Percentiles rank a stretch among this genome's conserved stretches.
Conservation (phyloP, 2,888 invertebrate species). For the Acrocyrtus sp. region DNA sequence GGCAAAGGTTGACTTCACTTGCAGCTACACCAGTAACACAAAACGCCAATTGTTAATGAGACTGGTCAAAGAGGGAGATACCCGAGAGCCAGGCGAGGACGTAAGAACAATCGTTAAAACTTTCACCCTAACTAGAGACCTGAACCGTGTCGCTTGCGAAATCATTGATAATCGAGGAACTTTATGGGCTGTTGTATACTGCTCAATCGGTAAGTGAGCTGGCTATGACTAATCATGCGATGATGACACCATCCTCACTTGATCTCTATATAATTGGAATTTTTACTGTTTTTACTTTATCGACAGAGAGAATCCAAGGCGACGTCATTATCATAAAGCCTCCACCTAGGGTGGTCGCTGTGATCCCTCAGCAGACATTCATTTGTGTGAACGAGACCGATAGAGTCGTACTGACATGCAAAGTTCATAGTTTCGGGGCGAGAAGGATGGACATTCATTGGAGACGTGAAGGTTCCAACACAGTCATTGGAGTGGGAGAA, state of each 20-base stretch:
- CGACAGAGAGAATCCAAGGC: too few relatives aligned
- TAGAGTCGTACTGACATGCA: constrained; percentile 17
- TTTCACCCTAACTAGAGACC: constrained; percentile 8
- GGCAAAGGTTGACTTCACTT: constrained; percentile 44
- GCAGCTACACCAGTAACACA: constrained; percentile 47
- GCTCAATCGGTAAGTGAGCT: constrained; percentile 43
- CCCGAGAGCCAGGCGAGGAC: constrained; percentile 14
- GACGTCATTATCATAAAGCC: too few relatives aligned
- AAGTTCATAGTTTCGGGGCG: constrained; percentile 27
- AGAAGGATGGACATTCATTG: constrained; percentile 15
- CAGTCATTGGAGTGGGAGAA: constrained; percentile 4
- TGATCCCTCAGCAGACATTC: constrained; percentile 37
- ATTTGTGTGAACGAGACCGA: constrained; percentile 51
- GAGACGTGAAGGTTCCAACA: constrained; percentile 15
- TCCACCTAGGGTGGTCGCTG: constrained; percentile 33
- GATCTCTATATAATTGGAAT: not conserved
- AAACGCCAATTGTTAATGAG: constrained; percentile 35
- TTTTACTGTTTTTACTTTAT: not conserved
- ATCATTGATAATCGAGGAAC: constrained; percentile 25
- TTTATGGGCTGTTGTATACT: constrained; percentile 42
- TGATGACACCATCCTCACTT: not conserved
- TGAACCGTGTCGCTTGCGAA: constrained; percentile 32
- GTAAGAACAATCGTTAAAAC: constrained; percentile 20
- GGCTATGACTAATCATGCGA: too few relatives aligned
- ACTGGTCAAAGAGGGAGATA: constrained; percentile 25